Conservation (phyloP, 2,113 vertebrate species). For the Aphyosemion australe region DNA sequence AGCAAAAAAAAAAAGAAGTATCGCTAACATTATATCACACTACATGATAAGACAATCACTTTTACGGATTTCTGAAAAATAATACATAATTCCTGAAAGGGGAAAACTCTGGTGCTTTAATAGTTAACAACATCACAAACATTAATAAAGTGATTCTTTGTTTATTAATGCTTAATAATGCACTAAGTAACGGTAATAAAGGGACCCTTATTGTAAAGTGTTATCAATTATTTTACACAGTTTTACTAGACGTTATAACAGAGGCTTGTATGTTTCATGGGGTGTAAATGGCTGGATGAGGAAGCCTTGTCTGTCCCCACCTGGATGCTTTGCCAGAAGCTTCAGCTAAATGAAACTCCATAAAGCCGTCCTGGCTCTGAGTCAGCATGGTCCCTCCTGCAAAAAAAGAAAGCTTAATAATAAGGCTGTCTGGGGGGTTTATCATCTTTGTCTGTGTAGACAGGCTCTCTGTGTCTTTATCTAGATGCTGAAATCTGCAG, state of each 20-base stretch:
- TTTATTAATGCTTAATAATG: no score
- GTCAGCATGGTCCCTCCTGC: slow-evolving; percentile 32
- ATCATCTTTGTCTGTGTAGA: neutral
- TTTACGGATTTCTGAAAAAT: no score
- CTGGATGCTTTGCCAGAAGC: slow-evolving; percentile 44
- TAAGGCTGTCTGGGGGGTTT: neutral
- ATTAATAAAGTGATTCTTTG: no score
- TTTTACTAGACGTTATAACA: slow-evolving; percentile 25
- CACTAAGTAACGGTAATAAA: no score
- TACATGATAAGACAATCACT: no score
- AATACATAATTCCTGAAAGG: no score
- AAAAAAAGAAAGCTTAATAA: slow-evolving; percentile 16
- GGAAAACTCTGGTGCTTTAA: no score
- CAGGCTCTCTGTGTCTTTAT: slow-evolving; percentile 17
- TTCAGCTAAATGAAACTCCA: slow-evolving; percentile 44
- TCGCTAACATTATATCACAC: no score
- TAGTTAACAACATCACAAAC: no score
- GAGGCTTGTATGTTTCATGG: slow-evolving; percentile 21
- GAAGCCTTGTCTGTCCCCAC: slow-evolving; percentile 38
- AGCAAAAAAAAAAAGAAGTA: no score
- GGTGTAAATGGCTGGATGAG: slow-evolving; percentile 37
- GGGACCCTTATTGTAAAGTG: no score
- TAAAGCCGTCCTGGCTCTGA: slow-evolving; percentile 24
- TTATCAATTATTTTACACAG: slow-evolving; percentile 16
- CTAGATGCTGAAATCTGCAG: slow-evolving; percentile 15